Conservation (phyloP, 2,797 vertebrate species). For the Sebastes nivosus region DNA sequence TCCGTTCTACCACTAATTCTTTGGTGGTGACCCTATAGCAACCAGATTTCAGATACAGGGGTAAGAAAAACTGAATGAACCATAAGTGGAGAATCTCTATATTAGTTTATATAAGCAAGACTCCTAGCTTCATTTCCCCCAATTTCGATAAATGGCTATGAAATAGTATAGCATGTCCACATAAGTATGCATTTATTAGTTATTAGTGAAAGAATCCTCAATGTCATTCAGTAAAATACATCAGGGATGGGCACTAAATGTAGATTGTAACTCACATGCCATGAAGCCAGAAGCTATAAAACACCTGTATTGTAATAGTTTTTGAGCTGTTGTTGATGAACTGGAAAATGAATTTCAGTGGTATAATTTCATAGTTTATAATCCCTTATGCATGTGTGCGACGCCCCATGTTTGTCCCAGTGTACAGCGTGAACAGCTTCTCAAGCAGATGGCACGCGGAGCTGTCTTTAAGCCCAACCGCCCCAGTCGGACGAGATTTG, state of each 20-base stretch:
- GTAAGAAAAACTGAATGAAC: slow-evolving; percentile 3
- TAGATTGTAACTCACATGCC: not conserved
- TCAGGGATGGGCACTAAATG: not conserved
- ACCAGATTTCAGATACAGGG: slow-evolving; percentile 5
- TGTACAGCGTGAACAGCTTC: slow-evolving; percentile 37
- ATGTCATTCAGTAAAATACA: not conserved
- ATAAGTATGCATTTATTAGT: not conserved
- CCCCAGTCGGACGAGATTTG: slow-evolving; percentile 25
- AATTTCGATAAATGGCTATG: not conserved
- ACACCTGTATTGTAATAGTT: not conserved
- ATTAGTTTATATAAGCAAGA: not conserved
- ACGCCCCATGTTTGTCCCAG: slow-evolving; percentile 37
- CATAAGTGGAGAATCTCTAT: slow-evolving; percentile 11
- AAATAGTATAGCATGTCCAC: not conserved
- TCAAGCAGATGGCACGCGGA: slow-evolving; percentile 48
- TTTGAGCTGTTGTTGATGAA: slow-evolving; percentile 22
- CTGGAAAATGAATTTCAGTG: slow-evolving; percentile 43
- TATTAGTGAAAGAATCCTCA: not conserved
- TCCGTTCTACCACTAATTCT: too few species aligned
- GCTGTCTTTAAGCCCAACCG: slow-evolving; percentile 42
- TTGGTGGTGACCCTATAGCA: not conserved
- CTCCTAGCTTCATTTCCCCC: not conserved
- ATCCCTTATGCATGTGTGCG: slow-evolving; percentile 27
- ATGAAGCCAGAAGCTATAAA: slow-evolving; percentile 7
- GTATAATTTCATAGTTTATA: slow-evolving; percentile 11